Percentiles rank a stretch among this genome's conserved stretches.
Evolutionary conservation across 2,888 invertebrate genomes (phyloP).

Genomic region (Platynereis dumerilii): DNA sequence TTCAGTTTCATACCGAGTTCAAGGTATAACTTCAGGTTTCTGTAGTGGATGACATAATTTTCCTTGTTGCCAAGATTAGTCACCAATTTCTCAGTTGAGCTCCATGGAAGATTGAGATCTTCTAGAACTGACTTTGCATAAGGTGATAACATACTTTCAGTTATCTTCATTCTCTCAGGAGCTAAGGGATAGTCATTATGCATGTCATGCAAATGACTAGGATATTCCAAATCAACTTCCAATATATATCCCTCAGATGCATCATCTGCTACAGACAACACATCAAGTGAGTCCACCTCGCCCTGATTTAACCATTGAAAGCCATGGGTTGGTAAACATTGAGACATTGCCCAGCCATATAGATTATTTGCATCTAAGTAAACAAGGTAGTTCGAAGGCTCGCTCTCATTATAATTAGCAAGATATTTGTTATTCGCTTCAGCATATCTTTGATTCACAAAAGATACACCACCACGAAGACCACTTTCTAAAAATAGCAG

Average conservation of each 20-base stretch:
- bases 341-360: slow-evolving; percentile 2
- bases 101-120: no score
- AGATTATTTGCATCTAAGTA: not conserved
- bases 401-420: no score
- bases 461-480: slow-evolving; percentile 1
- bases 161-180: slow-evolving; percentile 36
- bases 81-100: not conserved
- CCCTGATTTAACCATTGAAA: not conserved
- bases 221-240: slow-evolving; percentile 64
- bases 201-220: slow-evolving; percentile 52
- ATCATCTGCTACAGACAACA: not conserved
- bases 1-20: slow-evolving; percentile 26
- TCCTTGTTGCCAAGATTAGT: not conserved
- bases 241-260: slow-evolving; percentile 53
- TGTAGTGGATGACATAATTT: not conserved
- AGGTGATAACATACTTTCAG: not conserved
- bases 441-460: no score
- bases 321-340: not conserved
- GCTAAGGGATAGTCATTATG: slow-evolving; percentile 47
- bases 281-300: not conserved
- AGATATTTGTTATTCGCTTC: no score
- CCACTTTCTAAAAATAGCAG: slow-evolving; percentile 38
- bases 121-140: not conserved
- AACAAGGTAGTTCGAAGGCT: no score
- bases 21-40: not conserved